Percentiles rank a stretch among this genome's conserved stretches.
Conservation (phyloP, 2,888 invertebrate genomes). For the Agelastica alni region DNA sequence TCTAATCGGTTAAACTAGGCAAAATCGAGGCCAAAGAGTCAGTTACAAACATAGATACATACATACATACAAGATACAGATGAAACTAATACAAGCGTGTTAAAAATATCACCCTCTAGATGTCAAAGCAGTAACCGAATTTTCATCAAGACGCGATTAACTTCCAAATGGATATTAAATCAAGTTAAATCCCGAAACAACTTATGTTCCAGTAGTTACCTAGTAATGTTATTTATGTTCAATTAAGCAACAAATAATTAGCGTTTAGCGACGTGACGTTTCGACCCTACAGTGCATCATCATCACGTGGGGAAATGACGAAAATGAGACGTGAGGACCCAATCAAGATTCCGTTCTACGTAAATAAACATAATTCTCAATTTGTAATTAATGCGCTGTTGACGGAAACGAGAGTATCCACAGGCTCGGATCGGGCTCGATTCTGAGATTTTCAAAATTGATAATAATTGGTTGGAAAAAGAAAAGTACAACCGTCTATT, state of each 20-base stretch:
- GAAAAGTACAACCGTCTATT: no score
- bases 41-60: no score
- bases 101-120: no score
- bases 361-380: slow-evolving; percentile 30
- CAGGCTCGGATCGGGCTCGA: no score
- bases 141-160: background rate
- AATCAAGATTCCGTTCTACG: slow-evolving; percentile 22
- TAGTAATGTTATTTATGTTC: slow-evolving; percentile 19
- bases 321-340: slow-evolving; percentile 14
- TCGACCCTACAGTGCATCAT: slow-evolving; percentile 23
- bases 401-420: slow-evolving; percentile 22
- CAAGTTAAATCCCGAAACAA: background rate
- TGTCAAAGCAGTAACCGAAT: no score
- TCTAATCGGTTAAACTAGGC: no score
- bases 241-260: slow-evolving; percentile 16
- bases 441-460: no score
- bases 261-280: slow-evolving; percentile 23
- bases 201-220: background rate
- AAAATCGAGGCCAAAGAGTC: no score
- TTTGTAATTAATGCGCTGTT: slow-evolving; percentile 28
- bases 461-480: background rate
- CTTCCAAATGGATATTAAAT: slow-evolving; percentile 1
- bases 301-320: slow-evolving; percentile 2
- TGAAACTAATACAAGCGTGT: no score
- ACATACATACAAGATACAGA: no score